Percentiles rank a stretch among this genome's conserved stretches.
These are phyloP conservation scores for Prolemur simus DNA, from an alignment of 2,113 vertebrate genomes.

Conservation along the genomic window DNA sequence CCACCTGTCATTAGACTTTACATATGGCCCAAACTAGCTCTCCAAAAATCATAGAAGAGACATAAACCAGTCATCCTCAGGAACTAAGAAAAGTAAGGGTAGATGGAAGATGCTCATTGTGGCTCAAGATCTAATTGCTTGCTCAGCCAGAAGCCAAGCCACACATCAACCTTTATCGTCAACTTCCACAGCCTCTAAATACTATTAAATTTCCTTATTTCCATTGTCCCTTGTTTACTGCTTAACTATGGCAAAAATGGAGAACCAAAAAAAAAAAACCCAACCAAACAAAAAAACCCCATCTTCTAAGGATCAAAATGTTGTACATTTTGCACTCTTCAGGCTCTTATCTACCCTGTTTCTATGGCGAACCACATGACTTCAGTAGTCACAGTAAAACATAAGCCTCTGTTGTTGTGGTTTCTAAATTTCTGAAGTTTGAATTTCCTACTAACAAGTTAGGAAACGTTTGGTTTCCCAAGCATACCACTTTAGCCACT, in stretches of 20 bases:
- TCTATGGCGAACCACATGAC: constrained; percentile 46
- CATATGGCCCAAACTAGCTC: constrained; percentile 52
- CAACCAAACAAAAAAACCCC: not conserved
- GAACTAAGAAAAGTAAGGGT: not conserved
- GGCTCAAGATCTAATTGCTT: not conserved
- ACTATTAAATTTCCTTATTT: not conserved
- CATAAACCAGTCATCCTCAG: constrained; percentile 48
- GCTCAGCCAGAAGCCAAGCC: not conserved
- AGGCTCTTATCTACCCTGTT: not conserved
- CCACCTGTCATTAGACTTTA: constrained; percentile 28
- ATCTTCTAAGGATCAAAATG: constrained; percentile 36
- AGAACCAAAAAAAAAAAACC: not conserved
- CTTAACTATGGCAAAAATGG: constrained; percentile 26
- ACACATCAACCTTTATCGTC: not conserved
- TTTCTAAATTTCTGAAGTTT: constrained; percentile 69
- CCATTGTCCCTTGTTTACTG: not conserved
- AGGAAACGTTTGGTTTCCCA: constrained; percentile 67
- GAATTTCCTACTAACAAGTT: constrained; percentile 56
- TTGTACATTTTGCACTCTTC: not conserved
- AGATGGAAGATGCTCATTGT: not conserved
- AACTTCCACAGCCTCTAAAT: not conserved
- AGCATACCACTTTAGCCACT: constrained; percentile 63
- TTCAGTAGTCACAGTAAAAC: constrained; percentile 62
- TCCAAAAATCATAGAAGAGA: not conserved
- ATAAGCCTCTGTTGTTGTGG: constrained; percentile 66